These are phyloP conservation scores for Anastrepha ludens DNA, from an alignment of 1,140 invertebrate species.

Conservation along the genomic window DNA sequence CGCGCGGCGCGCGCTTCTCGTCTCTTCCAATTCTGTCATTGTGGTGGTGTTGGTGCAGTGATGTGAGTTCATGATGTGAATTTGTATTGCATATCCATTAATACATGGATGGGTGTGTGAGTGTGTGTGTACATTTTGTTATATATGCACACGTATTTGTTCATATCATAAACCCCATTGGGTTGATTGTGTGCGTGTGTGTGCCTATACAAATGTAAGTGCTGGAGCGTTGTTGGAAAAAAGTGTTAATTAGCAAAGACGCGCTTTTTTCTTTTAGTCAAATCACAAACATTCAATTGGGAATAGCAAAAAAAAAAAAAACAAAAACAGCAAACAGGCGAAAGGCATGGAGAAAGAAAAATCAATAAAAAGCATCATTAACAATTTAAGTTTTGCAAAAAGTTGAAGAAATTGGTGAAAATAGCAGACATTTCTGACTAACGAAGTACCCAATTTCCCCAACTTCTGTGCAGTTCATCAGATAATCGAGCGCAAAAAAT, in stretches of 20 bases:
- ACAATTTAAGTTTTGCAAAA: neutral
- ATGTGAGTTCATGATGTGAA: conserved; percentile 26
- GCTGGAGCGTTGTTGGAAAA: conserved; percentile 24
- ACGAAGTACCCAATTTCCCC: neutral
- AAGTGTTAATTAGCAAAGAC: conserved; percentile 50
- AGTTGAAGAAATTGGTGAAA: neutral
- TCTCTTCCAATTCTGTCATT: neutral
- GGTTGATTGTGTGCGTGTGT: neutral
- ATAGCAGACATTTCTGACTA: neutral
- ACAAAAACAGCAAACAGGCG: neutral
- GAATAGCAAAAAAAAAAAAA: neutral
- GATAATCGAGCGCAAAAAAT: neutral
- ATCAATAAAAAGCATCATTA: conserved; percentile 6
- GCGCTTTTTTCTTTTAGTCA: conserved; percentile 31
- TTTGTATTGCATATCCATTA: neutral
- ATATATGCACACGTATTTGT: neutral
- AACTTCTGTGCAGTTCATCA: neutral
- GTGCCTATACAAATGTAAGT: neutral
- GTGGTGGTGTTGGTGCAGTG: conserved; percentile 37
- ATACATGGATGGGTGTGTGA: neutral
- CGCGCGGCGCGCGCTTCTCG: conserved; percentile 44
- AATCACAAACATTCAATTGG: conserved; percentile 34
- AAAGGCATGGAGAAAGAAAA: neutral
- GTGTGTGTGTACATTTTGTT: neutral
- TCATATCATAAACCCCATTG: neutral